Percentiles rank a stretch among this genome's conserved stretches.
phyloP scores from a whole-genome alignment of 2,113 vertebrate species.

The Dasypus novemcinctus region DNA sequence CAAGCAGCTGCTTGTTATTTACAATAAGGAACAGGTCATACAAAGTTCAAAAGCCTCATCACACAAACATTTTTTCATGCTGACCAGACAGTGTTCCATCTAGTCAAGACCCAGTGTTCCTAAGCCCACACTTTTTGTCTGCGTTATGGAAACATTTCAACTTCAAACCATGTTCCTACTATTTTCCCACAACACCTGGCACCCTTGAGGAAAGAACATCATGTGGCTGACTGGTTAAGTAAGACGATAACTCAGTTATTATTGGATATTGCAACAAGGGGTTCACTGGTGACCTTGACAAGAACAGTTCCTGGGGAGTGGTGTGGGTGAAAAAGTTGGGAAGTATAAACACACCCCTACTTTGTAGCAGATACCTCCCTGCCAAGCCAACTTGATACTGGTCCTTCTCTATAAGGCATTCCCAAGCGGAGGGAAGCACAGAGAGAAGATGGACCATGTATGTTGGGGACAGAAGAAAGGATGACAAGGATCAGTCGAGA shows the following conservation, averaged over 20 bases:
- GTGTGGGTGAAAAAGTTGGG: neutral
- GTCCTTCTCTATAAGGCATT: neutral
- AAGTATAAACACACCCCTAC: neutral
- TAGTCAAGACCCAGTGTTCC: too few relatives aligned
- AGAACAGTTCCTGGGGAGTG: neutral
- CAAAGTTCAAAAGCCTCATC: too few relatives aligned
- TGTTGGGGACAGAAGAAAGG: neutral
- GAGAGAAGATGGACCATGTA: neutral
- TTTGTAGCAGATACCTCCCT: neutral
- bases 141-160: too few relatives aligned
- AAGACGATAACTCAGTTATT: neutral
- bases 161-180: too few relatives aligned
- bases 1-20: too few relatives aligned
- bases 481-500: neutral
- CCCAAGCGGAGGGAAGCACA: neutral
- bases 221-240: neutral
- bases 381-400: neutral
- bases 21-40: too few relatives aligned
- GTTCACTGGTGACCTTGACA: neutral
- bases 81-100: too few relatives aligned
- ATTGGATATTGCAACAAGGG: neutral
- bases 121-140: too few relatives aligned
- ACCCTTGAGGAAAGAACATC: neutral
- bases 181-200: too few relatives aligned
- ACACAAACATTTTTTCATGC: too few relatives aligned